Conservation (phyloP, 2,888 invertebrate species). For the Cosmia trapezina region DNA sequence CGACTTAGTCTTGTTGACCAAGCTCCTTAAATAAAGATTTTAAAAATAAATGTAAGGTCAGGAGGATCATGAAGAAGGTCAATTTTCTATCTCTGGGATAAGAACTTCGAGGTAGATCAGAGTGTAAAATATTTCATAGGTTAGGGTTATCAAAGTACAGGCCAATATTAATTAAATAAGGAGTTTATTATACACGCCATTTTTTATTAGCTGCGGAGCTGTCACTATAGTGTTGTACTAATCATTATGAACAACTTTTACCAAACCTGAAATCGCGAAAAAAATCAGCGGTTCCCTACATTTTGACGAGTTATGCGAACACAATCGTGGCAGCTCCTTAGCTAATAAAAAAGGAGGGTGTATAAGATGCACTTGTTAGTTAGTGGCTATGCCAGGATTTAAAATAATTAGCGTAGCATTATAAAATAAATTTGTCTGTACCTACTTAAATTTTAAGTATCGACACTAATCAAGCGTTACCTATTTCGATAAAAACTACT, state of each 20-base stretch:
- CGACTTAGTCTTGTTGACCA: too few species aligned
- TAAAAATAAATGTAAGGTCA: too few species aligned
- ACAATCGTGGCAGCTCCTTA: too few species aligned
- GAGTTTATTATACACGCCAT: too few species aligned
- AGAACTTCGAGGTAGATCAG: not conserved
- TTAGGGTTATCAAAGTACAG: not conserved
- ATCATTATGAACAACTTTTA: not conserved
- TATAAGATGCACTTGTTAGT: not conserved
- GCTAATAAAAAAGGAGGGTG: too few species aligned
- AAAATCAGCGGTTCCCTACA: too few species aligned
- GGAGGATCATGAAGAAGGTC: too few species aligned
- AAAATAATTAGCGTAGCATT: not conserved
- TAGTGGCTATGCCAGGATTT: not conserved
- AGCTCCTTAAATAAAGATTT: too few species aligned
- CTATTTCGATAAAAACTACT: conserved; percentile 17
- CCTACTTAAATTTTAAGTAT: not conserved
- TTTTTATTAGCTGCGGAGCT: too few species aligned
- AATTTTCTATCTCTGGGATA: not conserved
- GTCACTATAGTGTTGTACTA: too few species aligned
- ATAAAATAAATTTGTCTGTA: not conserved
- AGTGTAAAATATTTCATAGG: not conserved
- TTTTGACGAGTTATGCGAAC: too few species aligned
- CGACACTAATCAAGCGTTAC: not conserved
- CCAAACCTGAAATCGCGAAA: not conserved
- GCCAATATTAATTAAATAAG: not conserved